Percentiles rank a stretch among this genome's conserved stretches.
phyloP scores from a whole-genome alignment of 2,113 vertebrate genomes.

The Ifrita kowaldi region DNA sequence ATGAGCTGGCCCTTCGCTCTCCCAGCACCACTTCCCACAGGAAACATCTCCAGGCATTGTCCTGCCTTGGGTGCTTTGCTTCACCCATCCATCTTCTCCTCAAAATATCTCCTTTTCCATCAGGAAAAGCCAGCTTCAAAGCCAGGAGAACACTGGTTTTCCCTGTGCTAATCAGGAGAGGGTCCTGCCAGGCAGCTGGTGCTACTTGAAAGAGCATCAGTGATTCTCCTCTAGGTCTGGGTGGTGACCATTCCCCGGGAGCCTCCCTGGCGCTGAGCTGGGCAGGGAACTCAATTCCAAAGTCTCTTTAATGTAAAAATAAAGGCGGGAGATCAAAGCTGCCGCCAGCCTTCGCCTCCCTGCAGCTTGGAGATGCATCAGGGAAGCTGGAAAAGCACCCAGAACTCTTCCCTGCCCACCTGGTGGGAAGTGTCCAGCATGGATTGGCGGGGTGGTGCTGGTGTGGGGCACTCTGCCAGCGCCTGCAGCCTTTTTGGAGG shows the following conservation, averaged over 20 bases:
- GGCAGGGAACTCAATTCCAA: background rate
- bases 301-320: slow-evolving; percentile 45
- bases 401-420: background rate
- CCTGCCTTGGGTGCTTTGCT: background rate
- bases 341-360: background rate
- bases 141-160: background rate
- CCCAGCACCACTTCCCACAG: rapidly evolving
- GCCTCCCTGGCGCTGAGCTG: background rate
- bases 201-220: slow-evolving; percentile 20
- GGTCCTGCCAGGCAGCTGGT: background rate
- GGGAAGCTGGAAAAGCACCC: background rate
- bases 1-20: background rate
- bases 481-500: background rate
- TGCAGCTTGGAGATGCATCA: background rate
- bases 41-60: background rate
- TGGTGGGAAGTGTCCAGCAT: background rate
- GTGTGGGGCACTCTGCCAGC: background rate
- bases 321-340: background rate
- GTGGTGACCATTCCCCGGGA: background rate
- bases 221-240: background rate
- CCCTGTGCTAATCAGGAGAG: background rate
- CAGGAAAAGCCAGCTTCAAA: background rate
- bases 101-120: background rate
- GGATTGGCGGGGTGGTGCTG: background rate
- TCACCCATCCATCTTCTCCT: background rate